A percentile compares a stretch with the other conserved stretches of the same genome.
These are phyloP conservation scores for Selene dorsalis DNA, from an alignment of 2,797 vertebrate genomes.

Conservation along the genomic window DNA sequence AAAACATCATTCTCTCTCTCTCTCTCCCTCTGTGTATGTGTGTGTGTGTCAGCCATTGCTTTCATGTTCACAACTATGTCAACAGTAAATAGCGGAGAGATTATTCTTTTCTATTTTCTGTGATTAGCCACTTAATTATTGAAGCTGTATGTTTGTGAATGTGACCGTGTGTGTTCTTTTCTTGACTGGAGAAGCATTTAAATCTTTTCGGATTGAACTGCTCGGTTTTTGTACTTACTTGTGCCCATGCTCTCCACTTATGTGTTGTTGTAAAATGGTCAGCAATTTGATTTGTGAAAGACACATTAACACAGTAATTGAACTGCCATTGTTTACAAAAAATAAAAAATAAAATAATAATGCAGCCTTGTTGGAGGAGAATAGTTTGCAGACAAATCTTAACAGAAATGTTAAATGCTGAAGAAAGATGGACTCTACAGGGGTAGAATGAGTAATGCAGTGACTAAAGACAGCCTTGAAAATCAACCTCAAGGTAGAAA, in stretches of 20 bases:
- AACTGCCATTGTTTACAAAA: conserved; percentile 2
- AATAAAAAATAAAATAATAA: background rate
- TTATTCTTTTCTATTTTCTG: conserved; percentile 63
- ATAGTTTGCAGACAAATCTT: too few species aligned
- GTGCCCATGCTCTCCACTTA: background rate
- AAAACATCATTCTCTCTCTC: conserved; percentile 59
- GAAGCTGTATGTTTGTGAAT: conserved; percentile 28
- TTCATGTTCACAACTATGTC: conserved; percentile 70
- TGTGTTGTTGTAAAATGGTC: conserved; percentile 1
- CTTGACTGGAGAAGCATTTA: conserved; percentile 15
- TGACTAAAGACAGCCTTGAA: conserved; percentile 14
- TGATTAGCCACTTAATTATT: conserved; percentile 73
- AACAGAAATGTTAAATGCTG: background rate
- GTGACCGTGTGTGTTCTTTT: conserved; percentile 22
- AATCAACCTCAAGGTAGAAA: background rate
- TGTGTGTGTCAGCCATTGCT: conserved; percentile 23
- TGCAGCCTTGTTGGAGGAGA: background rate
- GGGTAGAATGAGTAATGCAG: background rate
- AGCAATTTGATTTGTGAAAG: conserved; percentile 26
- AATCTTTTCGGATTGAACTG: conserved; percentile 12
- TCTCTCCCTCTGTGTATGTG: conserved; percentile 11
- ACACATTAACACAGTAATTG: background rate
- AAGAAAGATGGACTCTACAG: background rate
- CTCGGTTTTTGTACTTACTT: conserved; percentile 21
- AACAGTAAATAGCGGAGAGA: conserved; percentile 61